Evolutionary conservation across 2,113 vertebrate genomes (phyloP), one percentile per base, ranked within the genome.

Genomic region (Rhynchopsitta pachyrhyncha): DNA sequence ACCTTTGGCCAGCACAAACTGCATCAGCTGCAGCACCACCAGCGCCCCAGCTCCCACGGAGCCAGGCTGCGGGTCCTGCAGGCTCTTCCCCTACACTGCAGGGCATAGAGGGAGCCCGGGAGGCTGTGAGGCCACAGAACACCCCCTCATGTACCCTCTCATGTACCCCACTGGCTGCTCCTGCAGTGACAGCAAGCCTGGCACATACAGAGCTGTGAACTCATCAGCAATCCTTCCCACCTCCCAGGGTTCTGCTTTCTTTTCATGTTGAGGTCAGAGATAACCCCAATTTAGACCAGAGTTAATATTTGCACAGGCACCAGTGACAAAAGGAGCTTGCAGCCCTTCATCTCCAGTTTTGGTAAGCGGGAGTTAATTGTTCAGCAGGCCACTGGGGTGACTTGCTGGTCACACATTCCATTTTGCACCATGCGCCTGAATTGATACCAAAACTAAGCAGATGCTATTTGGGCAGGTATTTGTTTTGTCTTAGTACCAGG

Each of bases 31-130:
- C 0, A 0, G 47, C 33, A 55, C 29, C 33, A 10, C 53, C 49
- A 10, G 27, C 1, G 5, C n/a, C 41, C 17, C 2, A 0, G n/a
- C 17, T 52, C 2, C n/a, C 6, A 2, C 0, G 1, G 16, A 46
- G n/a, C 27, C 8, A 3, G 27, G 6, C 12, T 2, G 27, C 1
- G 3, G 39, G 31, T 28, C 13, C 49, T 25, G 49, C 74, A 71
- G 67, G 37, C 39, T 73, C 1, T 1, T 19, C 11, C 46, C 42
- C 23, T 28, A 31, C 86, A 57, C 63, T 2, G 4, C 33, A 14
- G n/a, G 33, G 4, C 28, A 59, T 39, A 37, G 23, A 60, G 49
- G 68, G 28, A 67, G 41, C 3, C 1, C 0, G 0, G 13, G 33
- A 13, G 88, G 55, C 76, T 89, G 57, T 0, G 0, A 33, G 67